phyloP scores from a whole-genome alignment of 2,888 invertebrate genomes.

The Agrochola circellaris region DNA sequence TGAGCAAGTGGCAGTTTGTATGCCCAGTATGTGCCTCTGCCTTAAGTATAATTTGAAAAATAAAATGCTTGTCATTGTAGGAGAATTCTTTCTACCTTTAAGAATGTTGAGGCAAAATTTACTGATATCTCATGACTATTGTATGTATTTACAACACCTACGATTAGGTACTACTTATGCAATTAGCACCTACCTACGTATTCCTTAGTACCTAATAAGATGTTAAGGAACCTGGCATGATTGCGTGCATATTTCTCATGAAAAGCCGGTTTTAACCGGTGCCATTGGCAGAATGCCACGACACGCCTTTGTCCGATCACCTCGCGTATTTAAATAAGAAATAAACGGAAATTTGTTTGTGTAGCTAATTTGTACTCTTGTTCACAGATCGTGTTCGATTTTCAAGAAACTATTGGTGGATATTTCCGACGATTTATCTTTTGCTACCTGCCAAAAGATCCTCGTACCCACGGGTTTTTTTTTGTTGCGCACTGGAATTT shows the following conservation, averaged over 20 bases:
- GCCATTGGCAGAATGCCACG: constrained; percentile 56
- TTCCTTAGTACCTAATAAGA: constrained; percentile 10
- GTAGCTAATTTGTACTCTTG: constrained; percentile 27
- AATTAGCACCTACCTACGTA: constrained; percentile 10
- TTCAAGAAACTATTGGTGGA: constrained; percentile 9
- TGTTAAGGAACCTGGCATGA: constrained; percentile 48
- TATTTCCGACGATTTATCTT: constrained; percentile 15
- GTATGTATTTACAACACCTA: background rate
- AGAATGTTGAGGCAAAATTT: background rate
- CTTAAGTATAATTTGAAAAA: no score
- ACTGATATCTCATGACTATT: background rate
- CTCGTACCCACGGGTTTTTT: background rate
- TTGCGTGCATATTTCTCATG: constrained; percentile 42
- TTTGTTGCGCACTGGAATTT: background rate
- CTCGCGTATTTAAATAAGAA: constrained; percentile 45
- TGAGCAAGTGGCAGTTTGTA: no score
- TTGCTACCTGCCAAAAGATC: no score
- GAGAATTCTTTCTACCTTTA: background rate
- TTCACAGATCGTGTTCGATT: constrained; percentile 23
- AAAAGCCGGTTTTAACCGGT: constrained; percentile 49
- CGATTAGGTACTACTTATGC: background rate
- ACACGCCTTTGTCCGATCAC: constrained; percentile 54
- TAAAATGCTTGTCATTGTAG: background rate
- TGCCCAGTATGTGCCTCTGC: no score
- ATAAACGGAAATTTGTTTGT: constrained; percentile 33